phyloP scores from a whole-genome alignment of 2,113 vertebrate genomes.

The Peromyscus californicus region DNA sequence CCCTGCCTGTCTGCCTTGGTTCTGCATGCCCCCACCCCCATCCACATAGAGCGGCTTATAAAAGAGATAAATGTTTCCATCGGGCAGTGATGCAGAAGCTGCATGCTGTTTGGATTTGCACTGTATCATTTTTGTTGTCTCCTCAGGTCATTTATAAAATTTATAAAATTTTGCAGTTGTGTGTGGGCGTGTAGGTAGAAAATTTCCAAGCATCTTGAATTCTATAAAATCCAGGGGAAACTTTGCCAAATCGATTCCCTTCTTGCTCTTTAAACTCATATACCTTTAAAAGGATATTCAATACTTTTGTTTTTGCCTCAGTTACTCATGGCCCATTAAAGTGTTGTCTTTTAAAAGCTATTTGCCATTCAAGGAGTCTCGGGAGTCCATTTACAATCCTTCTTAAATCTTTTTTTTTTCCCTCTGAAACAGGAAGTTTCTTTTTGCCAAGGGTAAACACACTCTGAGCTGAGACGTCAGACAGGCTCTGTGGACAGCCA shows the following conservation, averaged over 20 bases:
- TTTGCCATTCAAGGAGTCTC: slow-evolving; percentile 66
- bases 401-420: slow-evolving; percentile 53
- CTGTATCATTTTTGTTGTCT: slow-evolving; percentile 33
- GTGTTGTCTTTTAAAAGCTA: slow-evolving; percentile 78
- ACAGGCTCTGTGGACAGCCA: neutral
- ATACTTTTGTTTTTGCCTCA: slow-evolving; percentile 77
- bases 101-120: slow-evolving; percentile 41
- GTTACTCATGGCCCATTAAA: slow-evolving; percentile 73
- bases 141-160: neutral
- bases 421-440: slow-evolving; percentile 73
- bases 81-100: neutral
- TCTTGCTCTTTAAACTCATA: slow-evolving; percentile 63
- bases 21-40: neutral
- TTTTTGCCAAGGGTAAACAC: slow-evolving; percentile 65
- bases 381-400: slow-evolving; percentile 62
- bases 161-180: slow-evolving; percentile 48
- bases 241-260: slow-evolving; percentile 55
- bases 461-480: neutral
- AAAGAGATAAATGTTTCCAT: neutral
- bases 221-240: slow-evolving; percentile 70
- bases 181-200: neutral
- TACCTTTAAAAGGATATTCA: slow-evolving; percentile 78
- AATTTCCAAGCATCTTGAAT: slow-evolving; percentile 64
- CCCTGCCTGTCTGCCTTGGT: neutral
- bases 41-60: neutral